Evolutionary conservation across 2,888 invertebrate genomes (phyloP).

Genomic region (Agrotis segetum): DNA sequence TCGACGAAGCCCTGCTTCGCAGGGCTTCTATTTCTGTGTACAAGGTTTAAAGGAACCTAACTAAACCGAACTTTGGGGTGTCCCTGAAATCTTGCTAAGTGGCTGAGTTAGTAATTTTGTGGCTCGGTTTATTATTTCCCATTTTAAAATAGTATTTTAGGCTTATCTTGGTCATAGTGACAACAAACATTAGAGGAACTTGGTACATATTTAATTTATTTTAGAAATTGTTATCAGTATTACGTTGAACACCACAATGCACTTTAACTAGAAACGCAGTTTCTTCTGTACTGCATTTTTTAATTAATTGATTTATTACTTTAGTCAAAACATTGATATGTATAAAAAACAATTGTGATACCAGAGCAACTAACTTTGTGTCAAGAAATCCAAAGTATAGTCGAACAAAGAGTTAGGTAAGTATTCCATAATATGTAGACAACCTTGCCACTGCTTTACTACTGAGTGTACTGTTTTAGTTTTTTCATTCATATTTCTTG

Average conservation of each 20-base stretch:
- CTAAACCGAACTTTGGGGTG: too few relatives aligned
- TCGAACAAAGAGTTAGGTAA: background rate
- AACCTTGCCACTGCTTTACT: background rate
- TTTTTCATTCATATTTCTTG: too few relatives aligned
- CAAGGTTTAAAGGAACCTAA: too few relatives aligned
- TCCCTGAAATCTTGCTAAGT: too few relatives aligned
- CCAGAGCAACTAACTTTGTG: background rate
- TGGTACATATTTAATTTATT: too few relatives aligned
- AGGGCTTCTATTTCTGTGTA: too few relatives aligned
- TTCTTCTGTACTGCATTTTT: background rate
- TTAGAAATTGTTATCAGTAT: background rate
- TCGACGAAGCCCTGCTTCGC: too few relatives aligned
- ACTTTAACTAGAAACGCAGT: background rate
- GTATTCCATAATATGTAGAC: too few relatives aligned
- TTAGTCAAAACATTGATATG: conserved; percentile 1
- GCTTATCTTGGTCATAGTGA: background rate
- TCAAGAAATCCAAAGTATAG: background rate
- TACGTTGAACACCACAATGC: background rate
- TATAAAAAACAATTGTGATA: background rate
- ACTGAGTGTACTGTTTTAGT: too few relatives aligned
- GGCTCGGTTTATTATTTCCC: too few relatives aligned
- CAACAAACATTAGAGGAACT: background rate
- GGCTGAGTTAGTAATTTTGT: too few relatives aligned
- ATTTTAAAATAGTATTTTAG: too few relatives aligned
- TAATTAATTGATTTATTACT: background rate